Percentiles rank a stretch among this genome's conserved stretches.
phyloP scores from a whole-genome alignment of 2,797 vertebrate species.

The Danio aesculapii region DNA sequence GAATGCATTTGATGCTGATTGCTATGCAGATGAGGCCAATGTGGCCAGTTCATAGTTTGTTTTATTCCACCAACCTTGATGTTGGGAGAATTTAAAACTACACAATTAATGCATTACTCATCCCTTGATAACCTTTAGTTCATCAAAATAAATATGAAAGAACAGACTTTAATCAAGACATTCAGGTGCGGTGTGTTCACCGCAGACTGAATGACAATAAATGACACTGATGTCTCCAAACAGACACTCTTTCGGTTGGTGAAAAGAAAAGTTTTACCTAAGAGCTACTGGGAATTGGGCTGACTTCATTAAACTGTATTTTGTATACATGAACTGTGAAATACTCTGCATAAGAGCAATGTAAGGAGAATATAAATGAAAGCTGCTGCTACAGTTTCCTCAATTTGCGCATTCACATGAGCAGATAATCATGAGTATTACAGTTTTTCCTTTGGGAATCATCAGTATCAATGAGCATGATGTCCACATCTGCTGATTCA shows the following conservation, averaged over 20 bases:
- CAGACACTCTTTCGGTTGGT: not conserved
- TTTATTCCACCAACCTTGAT: not conserved
- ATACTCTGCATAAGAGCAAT: no score
- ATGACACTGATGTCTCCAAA: not conserved
- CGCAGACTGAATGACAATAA: not conserved
- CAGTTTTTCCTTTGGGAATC: not conserved
- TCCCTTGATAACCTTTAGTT: slow-evolving; percentile 52
- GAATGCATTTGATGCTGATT: slow-evolving; percentile 47
- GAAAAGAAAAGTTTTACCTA: not conserved
- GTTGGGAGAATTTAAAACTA: slow-evolving; percentile 1
- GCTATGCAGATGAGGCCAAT: slow-evolving; percentile 40
- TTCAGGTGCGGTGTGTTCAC: slow-evolving; percentile 7
- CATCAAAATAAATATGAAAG: slow-evolving; percentile 56
- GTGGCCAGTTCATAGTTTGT: slow-evolving; percentile 9
- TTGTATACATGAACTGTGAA: not conserved
- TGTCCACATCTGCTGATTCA: not conserved
- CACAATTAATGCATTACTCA: not conserved
- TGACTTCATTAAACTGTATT: not conserved
- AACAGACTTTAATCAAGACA: slow-evolving; percentile 57
- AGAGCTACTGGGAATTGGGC: not conserved
- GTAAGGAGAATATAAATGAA: not conserved
- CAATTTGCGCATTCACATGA: not conserved
- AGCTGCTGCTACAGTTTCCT: not conserved
- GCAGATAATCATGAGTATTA: not conserved
- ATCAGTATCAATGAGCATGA: not conserved